Evolutionary conservation across 2,113 vertebrate species (phyloP).

Genomic region (Sceloporus tristichus): DNA sequence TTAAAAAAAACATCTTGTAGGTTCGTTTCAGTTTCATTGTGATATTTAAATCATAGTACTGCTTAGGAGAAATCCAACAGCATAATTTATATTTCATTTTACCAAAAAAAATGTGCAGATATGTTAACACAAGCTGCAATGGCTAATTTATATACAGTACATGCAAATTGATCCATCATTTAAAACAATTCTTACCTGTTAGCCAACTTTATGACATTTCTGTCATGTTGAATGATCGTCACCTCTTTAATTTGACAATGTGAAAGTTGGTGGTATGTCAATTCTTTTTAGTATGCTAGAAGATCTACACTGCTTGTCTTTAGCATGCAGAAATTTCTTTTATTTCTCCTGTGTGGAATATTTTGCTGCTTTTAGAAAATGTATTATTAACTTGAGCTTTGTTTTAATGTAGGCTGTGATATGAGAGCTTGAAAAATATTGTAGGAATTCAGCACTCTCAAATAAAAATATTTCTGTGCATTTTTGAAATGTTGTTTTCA

Average conservation of each 20-base stretch:
- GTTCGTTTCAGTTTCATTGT: background rate
- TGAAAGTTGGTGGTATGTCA: background rate
- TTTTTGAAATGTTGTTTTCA: background rate
- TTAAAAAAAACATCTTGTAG: background rate
- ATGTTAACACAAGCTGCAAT: background rate
- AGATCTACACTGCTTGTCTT: constrained; percentile 3
- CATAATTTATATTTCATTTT: constrained; percentile 16
- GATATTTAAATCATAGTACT: constrained; percentile 9
- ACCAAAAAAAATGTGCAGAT: constrained; percentile 13
- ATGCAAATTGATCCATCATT: constrained; percentile 34
- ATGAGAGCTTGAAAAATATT: constrained; percentile 27
- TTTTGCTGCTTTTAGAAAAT: background rate
- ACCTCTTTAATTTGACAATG: constrained; percentile 29
- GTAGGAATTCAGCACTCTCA: background rate
- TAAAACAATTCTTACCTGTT: constrained; percentile 36
- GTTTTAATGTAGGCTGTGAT: background rate
- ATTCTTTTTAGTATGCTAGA: constrained; percentile 7
- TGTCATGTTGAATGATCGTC: constrained; percentile 25
- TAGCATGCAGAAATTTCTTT: constrained; percentile 14
- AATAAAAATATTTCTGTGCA: no score
- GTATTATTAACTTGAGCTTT: constrained; percentile 9
- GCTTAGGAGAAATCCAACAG: background rate
- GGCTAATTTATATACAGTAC: constrained; percentile 4
- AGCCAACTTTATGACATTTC: constrained; percentile 7
- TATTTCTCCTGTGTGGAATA: constrained; percentile 5